Base-by-base conservation (phyloP, 2,888 invertebrate species). In the Invenusta paracnida region DNA sequence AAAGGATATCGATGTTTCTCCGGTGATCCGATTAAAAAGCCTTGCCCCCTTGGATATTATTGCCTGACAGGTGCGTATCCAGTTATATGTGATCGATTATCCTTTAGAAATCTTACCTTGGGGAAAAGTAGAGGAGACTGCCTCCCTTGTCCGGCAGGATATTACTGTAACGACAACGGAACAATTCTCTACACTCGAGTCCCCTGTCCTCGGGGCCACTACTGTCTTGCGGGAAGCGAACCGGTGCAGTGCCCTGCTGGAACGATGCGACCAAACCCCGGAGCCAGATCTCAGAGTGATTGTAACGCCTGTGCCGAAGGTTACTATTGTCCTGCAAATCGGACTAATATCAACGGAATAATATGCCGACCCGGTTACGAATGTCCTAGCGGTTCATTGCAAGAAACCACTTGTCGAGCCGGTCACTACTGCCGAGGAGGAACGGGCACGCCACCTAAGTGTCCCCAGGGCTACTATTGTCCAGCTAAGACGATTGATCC, bases 391-490 rank as follows among this genome's bases (percentile, higher is more conserved):
- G 90, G 91, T 25, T 87, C 90, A 0, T 87, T 90, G 0, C 85
- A 89, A 2, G 89, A 89, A 28, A 87, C 87, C 0, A 89, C 89
- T 84, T 91, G 91, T 87, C 87, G 88, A 17, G 87, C 89, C 0
- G 90, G 90, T 0, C 88, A 88, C 85, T 91, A 89, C 87, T 91
- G 91, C 85, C 87, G 87, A 31, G 89, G 88, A n/a, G 88, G 88
- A 0, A 90, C 90, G 2, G 90, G 90, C 5, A 67, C 83, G 0
- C 90, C 90, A 2, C 89, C 89, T 13, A 88, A 89, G 25, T 91
- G 91, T 88, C 89, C 90, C 17, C 88, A 88, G 0, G 91, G 91
- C 0, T 91, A 90, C 87, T 90, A 89, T 87, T 91, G 91, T 85
- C 89, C 89, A 1, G 89, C 88, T 31, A 88, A 89, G 29, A 90